Conservation (phyloP, 2,797 vertebrate genomes). For the Sebastes matsubarae region DNA sequence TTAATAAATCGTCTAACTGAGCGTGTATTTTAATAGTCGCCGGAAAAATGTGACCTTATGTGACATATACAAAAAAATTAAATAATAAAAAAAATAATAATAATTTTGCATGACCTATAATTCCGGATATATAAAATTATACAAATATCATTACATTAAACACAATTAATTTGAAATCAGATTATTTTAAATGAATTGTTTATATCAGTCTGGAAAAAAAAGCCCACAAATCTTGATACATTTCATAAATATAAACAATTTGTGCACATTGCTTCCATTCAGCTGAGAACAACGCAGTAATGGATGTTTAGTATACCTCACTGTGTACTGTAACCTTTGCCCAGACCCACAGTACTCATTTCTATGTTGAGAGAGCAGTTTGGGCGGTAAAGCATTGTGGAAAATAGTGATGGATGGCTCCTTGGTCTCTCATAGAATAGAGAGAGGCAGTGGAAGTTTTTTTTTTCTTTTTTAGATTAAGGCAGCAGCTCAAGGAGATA, state of each 20-base stretch:
- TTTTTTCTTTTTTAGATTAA: slow-evolving; percentile 42
- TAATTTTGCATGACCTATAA: neutral
- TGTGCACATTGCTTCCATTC: slow-evolving; percentile 9
- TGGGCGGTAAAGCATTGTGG: slow-evolving; percentile 64
- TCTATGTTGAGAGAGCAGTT: slow-evolving; percentile 66
- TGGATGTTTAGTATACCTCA: slow-evolving; percentile 47
- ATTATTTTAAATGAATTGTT: neutral
- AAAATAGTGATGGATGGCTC: slow-evolving; percentile 73
- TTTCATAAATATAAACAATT: slow-evolving; percentile 10
- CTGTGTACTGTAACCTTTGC: slow-evolving; percentile 33
- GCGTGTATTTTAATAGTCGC: neutral
- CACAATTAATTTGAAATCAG: neutral
- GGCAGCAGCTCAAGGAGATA: slow-evolving; percentile 56
- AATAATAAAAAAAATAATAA: too few species aligned
- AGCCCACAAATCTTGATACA: neutral
- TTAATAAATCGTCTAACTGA: neutral
- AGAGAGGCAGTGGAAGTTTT: slow-evolving; percentile 49
- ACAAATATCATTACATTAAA: neutral
- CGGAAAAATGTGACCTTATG: neutral
- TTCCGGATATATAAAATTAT: neutral
- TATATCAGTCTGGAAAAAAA: neutral
- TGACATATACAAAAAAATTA: neutral
- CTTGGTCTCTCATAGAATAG: slow-evolving; percentile 64
- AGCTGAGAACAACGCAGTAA: slow-evolving; percentile 16
- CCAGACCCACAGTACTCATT: slow-evolving; percentile 53